Conservation (phyloP, 2,797 vertebrate species). For the Hoplostethus mediterraneus region DNA sequence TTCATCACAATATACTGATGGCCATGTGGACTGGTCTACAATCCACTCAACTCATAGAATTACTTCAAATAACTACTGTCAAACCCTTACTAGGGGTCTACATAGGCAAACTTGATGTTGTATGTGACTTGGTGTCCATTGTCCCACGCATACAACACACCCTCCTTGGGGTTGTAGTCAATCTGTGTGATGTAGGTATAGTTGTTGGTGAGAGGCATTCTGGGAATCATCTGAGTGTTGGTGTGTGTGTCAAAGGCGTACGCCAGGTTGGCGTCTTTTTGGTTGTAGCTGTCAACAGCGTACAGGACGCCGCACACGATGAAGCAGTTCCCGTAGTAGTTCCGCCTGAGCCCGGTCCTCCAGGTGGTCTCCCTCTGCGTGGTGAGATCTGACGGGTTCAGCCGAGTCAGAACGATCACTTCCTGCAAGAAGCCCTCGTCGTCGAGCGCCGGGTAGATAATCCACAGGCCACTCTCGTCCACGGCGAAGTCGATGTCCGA, state of each 20-base stretch:
- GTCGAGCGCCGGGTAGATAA: constrained; percentile 94
- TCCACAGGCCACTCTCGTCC: constrained; percentile 97
- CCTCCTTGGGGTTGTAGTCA: constrained; percentile 98
- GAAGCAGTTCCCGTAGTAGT: constrained; percentile 95
- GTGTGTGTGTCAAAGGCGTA: constrained; percentile 99
- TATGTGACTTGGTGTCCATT: constrained; percentile 98
- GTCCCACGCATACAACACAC: constrained; percentile 96
- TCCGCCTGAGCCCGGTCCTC: constrained; percentile 92
- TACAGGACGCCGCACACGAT: constrained; percentile 97
- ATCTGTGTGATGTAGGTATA: constrained; percentile 96
- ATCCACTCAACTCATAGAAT: constrained; percentile 80
- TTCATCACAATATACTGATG: constrained; percentile 59
- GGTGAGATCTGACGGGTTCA: constrained; percentile 92
- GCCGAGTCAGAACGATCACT: constrained; percentile 93
- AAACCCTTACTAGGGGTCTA: constrained; percentile 67
- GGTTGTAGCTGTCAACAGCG: constrained; percentile 93
- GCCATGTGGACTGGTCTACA: constrained; percentile 92
- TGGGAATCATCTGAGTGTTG: constrained; percentile 95
- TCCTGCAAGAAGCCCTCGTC: constrained; percentile 94
- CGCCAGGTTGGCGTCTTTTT: constrained; percentile 91
- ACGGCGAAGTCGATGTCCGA: constrained; percentile 93
- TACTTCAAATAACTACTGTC: constrained; percentile 35
- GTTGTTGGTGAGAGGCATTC: constrained; percentile 95
- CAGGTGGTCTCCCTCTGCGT: constrained; percentile 95
- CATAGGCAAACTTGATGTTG: constrained; percentile 92